phyloP scores from a whole-genome alignment of 1,140 invertebrate genomes.

The Diploscapter pachys region DNA sequence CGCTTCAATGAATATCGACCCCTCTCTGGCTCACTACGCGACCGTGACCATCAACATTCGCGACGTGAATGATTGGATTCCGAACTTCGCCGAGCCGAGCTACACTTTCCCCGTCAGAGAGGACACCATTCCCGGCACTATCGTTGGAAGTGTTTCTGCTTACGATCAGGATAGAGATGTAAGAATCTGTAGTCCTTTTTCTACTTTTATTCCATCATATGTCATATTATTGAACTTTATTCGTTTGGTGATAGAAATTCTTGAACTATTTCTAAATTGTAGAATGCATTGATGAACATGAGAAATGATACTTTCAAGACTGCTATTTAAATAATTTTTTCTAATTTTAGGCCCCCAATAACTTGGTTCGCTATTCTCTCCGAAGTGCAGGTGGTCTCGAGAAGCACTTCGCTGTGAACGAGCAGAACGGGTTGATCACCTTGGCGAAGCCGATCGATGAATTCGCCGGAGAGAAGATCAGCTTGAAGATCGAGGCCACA shows the following conservation, averaged over 20 bases:
- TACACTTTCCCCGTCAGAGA: slow-evolving; percentile 46
- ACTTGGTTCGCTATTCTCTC: slow-evolving; percentile 46
- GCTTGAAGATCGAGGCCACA: slow-evolving; percentile 46
- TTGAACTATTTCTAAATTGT: too few species aligned
- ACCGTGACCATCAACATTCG: slow-evolving; percentile 47
- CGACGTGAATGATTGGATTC: slow-evolving; percentile 59
- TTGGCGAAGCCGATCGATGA: slow-evolving; percentile 35
- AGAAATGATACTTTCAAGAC: not conserved
- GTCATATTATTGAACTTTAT: too few species aligned
- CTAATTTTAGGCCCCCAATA: slow-evolving; percentile 46
- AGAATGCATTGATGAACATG: too few species aligned
- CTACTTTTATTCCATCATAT: too few species aligned
- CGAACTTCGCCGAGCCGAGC: slow-evolving; percentile 47
- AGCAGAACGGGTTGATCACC: slow-evolving; percentile 47
- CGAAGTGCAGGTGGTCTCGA: slow-evolving; percentile 43
- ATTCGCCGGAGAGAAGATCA: slow-evolving; percentile 44
- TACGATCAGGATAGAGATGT: slow-evolving; percentile 55
- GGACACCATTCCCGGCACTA: slow-evolving; percentile 50
- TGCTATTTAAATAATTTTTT: not conserved
- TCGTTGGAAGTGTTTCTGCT: slow-evolving; percentile 53
- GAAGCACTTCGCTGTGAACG: slow-evolving; percentile 45
- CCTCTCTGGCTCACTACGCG: slow-evolving; percentile 44
- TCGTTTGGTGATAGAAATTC: too few species aligned
- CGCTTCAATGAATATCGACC: slow-evolving; percentile 26
- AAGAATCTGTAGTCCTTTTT: not conserved